Percentiles rank a stretch among this genome's conserved stretches.
These are phyloP conservation scores for Lobophora halterata DNA, from an alignment of 2,888 invertebrate genomes.

Conservation along the genomic window DNA sequence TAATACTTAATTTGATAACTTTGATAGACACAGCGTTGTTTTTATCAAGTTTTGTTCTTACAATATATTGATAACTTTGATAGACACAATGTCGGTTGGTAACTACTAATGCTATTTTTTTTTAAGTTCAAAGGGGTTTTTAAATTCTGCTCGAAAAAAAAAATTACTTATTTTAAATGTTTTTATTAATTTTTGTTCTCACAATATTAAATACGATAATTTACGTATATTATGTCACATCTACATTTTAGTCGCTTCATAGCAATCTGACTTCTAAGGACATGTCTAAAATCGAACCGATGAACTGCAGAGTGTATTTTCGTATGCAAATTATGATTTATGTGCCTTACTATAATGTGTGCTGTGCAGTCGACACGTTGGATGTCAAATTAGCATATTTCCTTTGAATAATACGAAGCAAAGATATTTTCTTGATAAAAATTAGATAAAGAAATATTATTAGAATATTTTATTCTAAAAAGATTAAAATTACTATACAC, in stretches of 20 bases:
- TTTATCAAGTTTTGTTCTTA: too few species aligned
- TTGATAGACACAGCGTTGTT: conserved; percentile 10
- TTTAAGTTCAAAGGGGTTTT: too few species aligned
- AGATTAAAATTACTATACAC: too few species aligned
- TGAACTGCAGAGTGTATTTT: conserved; percentile 55
- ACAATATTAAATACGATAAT: conserved; percentile 1
- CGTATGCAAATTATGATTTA: conserved; percentile 71
- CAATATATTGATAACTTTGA: too few species aligned
- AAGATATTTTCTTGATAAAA: conserved; percentile 14
- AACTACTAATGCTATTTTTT: too few species aligned
- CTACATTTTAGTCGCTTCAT: conserved; percentile 23
- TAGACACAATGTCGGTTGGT: too few species aligned
- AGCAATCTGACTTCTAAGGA: conserved; percentile 41
- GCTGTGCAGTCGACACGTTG: conserved; percentile 37
- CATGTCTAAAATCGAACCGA: conserved; percentile 60
- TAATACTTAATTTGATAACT: too few species aligned
- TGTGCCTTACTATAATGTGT: conserved; percentile 44
- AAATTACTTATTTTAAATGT: too few species aligned
- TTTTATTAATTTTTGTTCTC: too few species aligned
- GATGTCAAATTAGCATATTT: conserved; percentile 39
- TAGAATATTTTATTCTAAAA: too few species aligned
- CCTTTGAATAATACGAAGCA: conserved; percentile 19
- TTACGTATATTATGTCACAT: conserved; percentile 22
- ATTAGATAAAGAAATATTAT: conserved; percentile 5
- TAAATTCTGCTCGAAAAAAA: too few species aligned